phyloP scores from a whole-genome alignment of 2,888 invertebrate genomes.

The Perizoma affinitatum region DNA sequence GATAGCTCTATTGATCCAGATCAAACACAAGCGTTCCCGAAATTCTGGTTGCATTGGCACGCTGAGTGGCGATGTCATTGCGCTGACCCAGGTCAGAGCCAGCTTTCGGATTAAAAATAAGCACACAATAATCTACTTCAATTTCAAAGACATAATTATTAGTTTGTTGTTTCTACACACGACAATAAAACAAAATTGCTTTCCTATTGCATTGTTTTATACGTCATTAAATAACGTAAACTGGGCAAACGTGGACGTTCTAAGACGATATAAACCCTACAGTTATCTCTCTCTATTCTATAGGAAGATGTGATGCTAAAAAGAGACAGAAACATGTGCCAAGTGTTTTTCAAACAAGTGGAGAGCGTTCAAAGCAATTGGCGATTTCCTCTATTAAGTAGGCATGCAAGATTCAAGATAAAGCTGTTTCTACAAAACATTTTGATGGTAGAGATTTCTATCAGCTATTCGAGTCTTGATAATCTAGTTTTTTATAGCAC shows the following conservation, averaged over 20 bases:
- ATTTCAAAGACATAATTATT: no score
- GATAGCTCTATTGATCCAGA: no score
- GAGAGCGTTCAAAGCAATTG: constrained; percentile 55
- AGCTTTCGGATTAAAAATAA: no score
- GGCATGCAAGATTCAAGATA: constrained; percentile 70
- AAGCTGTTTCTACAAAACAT: constrained; percentile 69
- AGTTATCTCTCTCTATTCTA: constrained; percentile 12
- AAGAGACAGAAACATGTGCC: constrained; percentile 6
- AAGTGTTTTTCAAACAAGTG: constrained; percentile 17
- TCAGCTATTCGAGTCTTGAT: constrained; percentile 44
- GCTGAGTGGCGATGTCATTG: no score
- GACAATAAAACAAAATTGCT: constrained; percentile 32
- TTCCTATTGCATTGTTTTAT: constrained; percentile 30
- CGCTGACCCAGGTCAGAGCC: no score
- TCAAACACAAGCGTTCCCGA: no score
- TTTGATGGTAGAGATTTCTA: constrained; percentile 64
- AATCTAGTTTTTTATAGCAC: constrained; percentile 29
- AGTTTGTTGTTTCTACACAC: constrained; percentile 5
- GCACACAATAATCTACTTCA: no score
- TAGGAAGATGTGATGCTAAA: constrained; percentile 5
- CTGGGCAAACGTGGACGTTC: constrained; percentile 17
- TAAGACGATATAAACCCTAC: constrained; percentile 2
- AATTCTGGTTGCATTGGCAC: no score
- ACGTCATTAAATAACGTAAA: constrained; percentile 26
- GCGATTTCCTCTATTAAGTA: constrained; percentile 76